A percentile compares a stretch with the other conserved stretches of the same genome.
phyloP scores from a whole-genome alignment of 2,797 vertebrate species.

The Megaceryle alcyon region DNA sequence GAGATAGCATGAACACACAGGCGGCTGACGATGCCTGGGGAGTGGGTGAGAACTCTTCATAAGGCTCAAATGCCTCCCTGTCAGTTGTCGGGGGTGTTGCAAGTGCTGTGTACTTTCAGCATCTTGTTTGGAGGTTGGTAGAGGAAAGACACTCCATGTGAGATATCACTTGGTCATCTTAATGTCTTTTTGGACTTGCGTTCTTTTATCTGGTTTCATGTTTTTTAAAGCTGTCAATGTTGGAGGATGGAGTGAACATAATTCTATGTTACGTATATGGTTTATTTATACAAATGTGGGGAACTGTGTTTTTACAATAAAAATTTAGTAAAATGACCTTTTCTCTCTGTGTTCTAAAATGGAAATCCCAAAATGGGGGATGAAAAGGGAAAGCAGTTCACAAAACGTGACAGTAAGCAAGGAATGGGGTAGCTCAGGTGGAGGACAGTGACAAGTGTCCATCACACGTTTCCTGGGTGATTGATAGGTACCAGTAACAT shows the following conservation, averaged over 20 bases:
- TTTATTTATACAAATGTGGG: slow-evolving; percentile 78
- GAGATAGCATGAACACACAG: slow-evolving; percentile 38
- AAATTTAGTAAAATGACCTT: slow-evolving; percentile 48
- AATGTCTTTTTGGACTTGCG: slow-evolving; percentile 62
- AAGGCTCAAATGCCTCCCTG: slow-evolving; percentile 48
- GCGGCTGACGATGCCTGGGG: slow-evolving; percentile 45
- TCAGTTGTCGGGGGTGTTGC: slow-evolving; percentile 62
- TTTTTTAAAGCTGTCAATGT: slow-evolving; percentile 65
- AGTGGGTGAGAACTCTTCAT: slow-evolving; percentile 51
- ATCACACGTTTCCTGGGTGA: not conserved
- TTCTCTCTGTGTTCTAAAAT: not conserved
- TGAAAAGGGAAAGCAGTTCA: not conserved
- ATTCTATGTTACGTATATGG: slow-evolving; percentile 71
- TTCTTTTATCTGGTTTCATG: slow-evolving; percentile 62
- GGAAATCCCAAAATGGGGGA: not conserved
- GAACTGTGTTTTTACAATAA: slow-evolving; percentile 80
- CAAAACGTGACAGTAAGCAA: not conserved
- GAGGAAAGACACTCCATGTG: slow-evolving; percentile 54
- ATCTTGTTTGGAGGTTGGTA: slow-evolving; percentile 69
- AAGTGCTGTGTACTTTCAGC: slow-evolving; percentile 60
- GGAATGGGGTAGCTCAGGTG: not conserved
- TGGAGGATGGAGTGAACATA: slow-evolving; percentile 66
- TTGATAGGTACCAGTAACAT: not conserved
- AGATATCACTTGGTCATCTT: slow-evolving; percentile 67
- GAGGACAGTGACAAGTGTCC: not conserved